Evolutionary conservation across 2,888 invertebrate genomes (phyloP).

Genomic region (Drosophila merina): DNA sequence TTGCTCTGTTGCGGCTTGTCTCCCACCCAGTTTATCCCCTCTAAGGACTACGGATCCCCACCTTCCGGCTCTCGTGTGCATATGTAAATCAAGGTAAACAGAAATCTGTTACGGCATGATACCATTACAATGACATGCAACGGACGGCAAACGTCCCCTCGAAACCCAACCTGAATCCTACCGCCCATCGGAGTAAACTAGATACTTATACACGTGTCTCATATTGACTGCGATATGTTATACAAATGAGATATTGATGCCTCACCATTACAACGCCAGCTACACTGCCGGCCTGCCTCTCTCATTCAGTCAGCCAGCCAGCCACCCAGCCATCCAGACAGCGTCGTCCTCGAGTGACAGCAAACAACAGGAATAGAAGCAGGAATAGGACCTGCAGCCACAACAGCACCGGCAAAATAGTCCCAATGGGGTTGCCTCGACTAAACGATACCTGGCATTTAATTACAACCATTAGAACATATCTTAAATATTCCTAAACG

Average conservation of each 20-base stretch:
- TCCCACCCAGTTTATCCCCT: not conserved
- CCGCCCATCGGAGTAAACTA: constrained; percentile 39
- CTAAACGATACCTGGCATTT: constrained; percentile 1
- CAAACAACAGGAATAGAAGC: constrained; percentile 39
- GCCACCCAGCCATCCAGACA: constrained; percentile 28
- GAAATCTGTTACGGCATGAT: constrained; percentile 74
- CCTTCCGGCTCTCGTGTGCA: constrained; percentile 31
- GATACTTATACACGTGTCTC: constrained; percentile 73
- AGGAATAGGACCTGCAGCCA: constrained; percentile 7
- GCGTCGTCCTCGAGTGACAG: constrained; percentile 38
- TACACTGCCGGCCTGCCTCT: constrained; percentile 18
- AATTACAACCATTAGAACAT: not conserved
- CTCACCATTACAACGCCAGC: constrained; percentile 47
- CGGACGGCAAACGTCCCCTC: constrained; percentile 29
- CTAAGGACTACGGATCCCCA: not conserved
- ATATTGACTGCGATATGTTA: constrained; percentile 71
- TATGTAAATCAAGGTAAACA: constrained; percentile 79
- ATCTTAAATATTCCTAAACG: too few species aligned
- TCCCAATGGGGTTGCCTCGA: constrained; percentile 1
- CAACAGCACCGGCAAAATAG: not conserved
- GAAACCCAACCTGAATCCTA: not conserved
- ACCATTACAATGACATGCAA: constrained; percentile 73
- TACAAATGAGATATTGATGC: constrained; percentile 77
- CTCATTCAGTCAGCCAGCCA: constrained; percentile 25
- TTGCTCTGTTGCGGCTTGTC: constrained; percentile 59